Base-by-base conservation (phyloP, 2,888 invertebrate species). In the Hofmannophila pseudospretella region DNA sequence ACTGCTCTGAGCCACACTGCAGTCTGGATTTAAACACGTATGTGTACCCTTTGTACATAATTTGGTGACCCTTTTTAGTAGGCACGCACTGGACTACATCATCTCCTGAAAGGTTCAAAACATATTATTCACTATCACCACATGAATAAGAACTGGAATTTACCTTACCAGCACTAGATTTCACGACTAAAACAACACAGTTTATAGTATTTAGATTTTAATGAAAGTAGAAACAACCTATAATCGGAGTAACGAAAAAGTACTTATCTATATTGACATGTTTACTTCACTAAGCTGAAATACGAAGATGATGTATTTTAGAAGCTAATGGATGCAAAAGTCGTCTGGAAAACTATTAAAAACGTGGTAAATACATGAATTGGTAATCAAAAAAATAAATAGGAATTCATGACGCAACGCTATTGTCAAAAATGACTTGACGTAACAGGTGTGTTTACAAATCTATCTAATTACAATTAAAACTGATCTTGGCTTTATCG, bases 1-100 rank as follows among this genome's bases (percentile, higher is more conserved):
- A 84, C 54, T 85, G 85, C 41, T 85, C 84, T 1, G 84, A 77
- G 2, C 84, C 85, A 56, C 80, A 85, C 50, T 78, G 84, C 41
- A 85, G 60, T 48, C 72, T 77, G 64, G 75, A 72, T 61, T 82
- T 84, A 48, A 84, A 80, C 33, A 78, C 67, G 51, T 84, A 87
- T 10, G 84, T 86, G 46, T 80, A 87, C 48, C 84, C 84, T 60
- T 85, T 79, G 47, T 76, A 80, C 38, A 86, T 51, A 34, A 86
- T 78, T 41, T 82, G 81, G 42, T 82, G 82, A 5, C 86, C 86
- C 45, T 80, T 85, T 44, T 75, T 77, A 8, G 85, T 81, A 3
- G 85, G 81, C 25, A 86, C 82, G 54, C 84, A 86, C 54, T 77
- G 78, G 34, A 82, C 85, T 47, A 84, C 54, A 57, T 84, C 81